Evolutionary conservation across 2,797 vertebrate species (phyloP), one percentile per base, ranked within the genome.

Genomic region (Sciurus carolinensis): DNA sequence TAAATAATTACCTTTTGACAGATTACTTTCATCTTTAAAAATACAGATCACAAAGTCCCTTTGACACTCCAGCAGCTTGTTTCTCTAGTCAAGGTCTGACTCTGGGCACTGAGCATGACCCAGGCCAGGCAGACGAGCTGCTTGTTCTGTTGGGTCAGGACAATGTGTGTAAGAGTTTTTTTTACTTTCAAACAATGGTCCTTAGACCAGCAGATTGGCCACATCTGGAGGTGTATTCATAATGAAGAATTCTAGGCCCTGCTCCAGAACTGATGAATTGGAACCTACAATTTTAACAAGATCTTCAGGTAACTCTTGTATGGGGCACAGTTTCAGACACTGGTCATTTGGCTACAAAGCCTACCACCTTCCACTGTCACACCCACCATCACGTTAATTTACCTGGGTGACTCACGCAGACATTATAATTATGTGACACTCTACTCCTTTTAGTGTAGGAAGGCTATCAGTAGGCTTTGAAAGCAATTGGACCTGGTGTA

Each of bases 91-190:
- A 5, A 42, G 42, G 30, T 28, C 5, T 8, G 15, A 0, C 14
- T 86, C 82, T 57, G 54, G 22, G 4, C 52, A 12, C 11, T 3
- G 5, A 26, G 18, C 17, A 28, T 30, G 30, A 30, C 20, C 24
- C 28, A 15, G 44, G 0, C 7, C 24, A 1, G 2, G 14, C 1
- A 24, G 7, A 3, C 33, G 28, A 69, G 13, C 0, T 12, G 39
- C 20, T 64, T 69, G 3, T 62, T 76, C 33, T 69, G 17, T 14
- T 52, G 26, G 8, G 22, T 50, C 44, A 90, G 7, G 33, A 20
- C 30, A n/a, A 44, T 50, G 39, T 24, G 18, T 26, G 89, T 33
- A 42, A 66, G 77, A 93, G 3, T 52, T 39, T 39, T 39, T 28
- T 54, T 20, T 91, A 15, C 44, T 89, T 93, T 79, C 52, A 42